These are phyloP conservation scores for Brachyrhaphis roseni DNA, from an alignment of 2,797 vertebrate species.

Conservation along the genomic window DNA sequence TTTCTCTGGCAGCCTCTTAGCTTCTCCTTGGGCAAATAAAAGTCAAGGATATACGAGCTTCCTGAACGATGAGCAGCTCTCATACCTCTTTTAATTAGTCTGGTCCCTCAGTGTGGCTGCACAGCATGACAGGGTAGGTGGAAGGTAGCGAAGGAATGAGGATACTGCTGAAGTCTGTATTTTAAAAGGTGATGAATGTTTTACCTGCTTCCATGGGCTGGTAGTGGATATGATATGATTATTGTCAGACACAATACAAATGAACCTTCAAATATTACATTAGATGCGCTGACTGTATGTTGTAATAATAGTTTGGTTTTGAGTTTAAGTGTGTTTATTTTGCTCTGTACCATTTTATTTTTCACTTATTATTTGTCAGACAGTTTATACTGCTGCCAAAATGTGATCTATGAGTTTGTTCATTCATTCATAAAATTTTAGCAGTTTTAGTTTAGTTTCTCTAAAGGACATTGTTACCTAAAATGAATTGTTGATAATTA, in stretches of 20 bases:
- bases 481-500: background rate
- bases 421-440: background rate
- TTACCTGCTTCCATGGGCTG: slow-evolving; percentile 1
- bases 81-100: slow-evolving; percentile 53
- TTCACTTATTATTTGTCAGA: background rate
- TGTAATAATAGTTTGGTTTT: background rate
- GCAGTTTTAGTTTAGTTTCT: background rate
- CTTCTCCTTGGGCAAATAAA: slow-evolving; percentile 27
- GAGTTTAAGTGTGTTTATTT: background rate
- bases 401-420: background rate
- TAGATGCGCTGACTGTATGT: background rate
- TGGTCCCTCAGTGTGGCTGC: slow-evolving; percentile 27
- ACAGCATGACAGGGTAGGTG: slow-evolving; percentile 9
- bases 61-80: slow-evolving; percentile 36
- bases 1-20: slow-evolving; percentile 3
- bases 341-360: background rate
- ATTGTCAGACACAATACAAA: background rate
- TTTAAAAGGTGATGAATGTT: slow-evolving; percentile 9
- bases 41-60: slow-evolving; percentile 40
- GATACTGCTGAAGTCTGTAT: background rate
- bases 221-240: background rate
- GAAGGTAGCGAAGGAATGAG: slow-evolving; percentile 9
- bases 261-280: background rate
- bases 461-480: background rate
- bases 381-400: background rate